Conservation (phyloP, 2,113 vertebrate species). For the Himantopus leucocephalus region DNA sequence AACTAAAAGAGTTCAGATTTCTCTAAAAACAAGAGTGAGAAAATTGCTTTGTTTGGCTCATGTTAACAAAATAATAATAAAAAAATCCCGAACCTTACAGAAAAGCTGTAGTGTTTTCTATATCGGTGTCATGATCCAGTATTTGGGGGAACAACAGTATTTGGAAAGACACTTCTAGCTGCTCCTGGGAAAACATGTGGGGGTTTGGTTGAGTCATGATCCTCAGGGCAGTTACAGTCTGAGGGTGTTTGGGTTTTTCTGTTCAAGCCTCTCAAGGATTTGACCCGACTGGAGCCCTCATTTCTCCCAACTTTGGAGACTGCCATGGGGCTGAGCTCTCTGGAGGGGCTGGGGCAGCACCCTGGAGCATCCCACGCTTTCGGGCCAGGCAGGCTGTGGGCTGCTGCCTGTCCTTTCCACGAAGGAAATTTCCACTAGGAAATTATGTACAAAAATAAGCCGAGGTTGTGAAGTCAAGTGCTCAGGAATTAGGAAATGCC, state of each 20-base stretch:
- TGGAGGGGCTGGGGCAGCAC: neutral
- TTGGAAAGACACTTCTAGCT: neutral
- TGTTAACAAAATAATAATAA: neutral
- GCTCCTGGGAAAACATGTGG: neutral
- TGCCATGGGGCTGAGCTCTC: neutral
- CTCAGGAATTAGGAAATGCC: slow-evolving; percentile 45
- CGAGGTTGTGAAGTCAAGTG: neutral
- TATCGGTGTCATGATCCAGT: neutral
- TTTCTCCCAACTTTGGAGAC: neutral
- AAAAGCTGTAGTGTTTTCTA: neutral
- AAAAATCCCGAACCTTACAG: neutral
- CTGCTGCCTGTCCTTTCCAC: neutral
- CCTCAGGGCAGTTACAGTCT: neutral
- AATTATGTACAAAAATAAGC: neutral
- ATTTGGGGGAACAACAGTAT: neutral
- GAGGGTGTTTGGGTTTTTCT: neutral
- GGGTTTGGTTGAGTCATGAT: neutral
- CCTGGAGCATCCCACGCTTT: neutral
- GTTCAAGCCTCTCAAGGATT: neutral
- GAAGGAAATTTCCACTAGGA: slow-evolving; percentile 11
- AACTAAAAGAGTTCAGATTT: neutral
- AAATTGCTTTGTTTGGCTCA: neutral
- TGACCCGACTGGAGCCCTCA: neutral
- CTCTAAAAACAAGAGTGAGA: neutral
- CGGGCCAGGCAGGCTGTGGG: neutral